Base-by-base conservation (phyloP, 2,888 invertebrate species). In the Trichacis sp. region DNA sequence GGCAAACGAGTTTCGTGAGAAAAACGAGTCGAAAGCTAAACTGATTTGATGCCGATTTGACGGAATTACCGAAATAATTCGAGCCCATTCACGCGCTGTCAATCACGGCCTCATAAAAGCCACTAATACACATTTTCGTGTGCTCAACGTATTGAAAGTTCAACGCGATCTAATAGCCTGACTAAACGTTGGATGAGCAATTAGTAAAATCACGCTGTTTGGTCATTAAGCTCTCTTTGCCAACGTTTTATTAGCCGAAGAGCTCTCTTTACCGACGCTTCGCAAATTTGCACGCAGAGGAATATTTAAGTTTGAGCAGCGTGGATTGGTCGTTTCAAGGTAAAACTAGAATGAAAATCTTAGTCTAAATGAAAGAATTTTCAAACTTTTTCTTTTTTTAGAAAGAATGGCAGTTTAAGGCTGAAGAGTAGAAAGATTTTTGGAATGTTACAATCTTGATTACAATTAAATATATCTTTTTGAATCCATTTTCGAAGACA, bases 141-240 rank as follows among this genome's bases (percentile, higher is more conserved):
- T 54, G 55, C 52, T 30, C 51, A 65, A 58, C 51, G 45, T 57
- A 61, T 57, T 57, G 53, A 55, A 66, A 66, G 49, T 58, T 64
- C 63, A 59, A 57, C 57, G 65, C 64, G 69, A 73, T 72, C 69
- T 72, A 74, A 75, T 73, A 68, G 64, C 58, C 64, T 63, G 53
- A 64, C 61, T 73, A 74, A 76, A 75, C 75, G 70, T 70, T 73
- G 69, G 72, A 74, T 73, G 73, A 76, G 70, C 72, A 63, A 75
- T 76, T 77, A 46, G 11, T 19, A n/a, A 46, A 46, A 46, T 46
- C 46, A 46, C 46, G 46, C 4, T 20, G 46, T 24, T 19, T 19
- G 45, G 11, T 45, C 45, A 45, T 45, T 45, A 45, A 45, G n/a
- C 18, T 20, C 45, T 45, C 15, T 17, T 45, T 45, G 45, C 19